Percentiles rank a stretch among this genome's conserved stretches.
These are phyloP conservation scores for Hippopotamyrus pictus DNA, from an alignment of 2,797 vertebrate genomes.

Conservation along the genomic window DNA sequence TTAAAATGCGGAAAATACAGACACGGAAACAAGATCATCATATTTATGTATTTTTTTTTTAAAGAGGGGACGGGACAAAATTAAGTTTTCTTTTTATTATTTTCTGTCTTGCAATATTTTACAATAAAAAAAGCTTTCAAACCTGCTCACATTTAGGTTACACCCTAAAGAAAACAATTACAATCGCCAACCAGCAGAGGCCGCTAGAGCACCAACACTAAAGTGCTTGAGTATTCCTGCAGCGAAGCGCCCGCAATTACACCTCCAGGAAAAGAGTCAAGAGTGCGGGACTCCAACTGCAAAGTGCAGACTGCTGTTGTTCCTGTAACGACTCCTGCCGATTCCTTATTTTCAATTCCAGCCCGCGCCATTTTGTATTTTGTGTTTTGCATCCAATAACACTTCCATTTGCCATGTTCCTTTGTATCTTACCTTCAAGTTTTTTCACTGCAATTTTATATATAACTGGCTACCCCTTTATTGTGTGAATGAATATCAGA, in stretches of 20 bases:
- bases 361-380: neutral
- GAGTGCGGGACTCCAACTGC: neutral
- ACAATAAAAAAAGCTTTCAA: neutral
- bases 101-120: neutral
- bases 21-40: conserved; percentile 16
- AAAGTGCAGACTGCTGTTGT: neutral
- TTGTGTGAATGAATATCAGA: neutral
- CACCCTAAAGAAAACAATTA: conserved; percentile 11
- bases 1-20: conserved; percentile 32
- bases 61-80: neutral
- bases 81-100: conserved; percentile 4
- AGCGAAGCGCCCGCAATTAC: neutral
- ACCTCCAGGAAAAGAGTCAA: neutral
- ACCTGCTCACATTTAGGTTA: neutral
- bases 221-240: neutral
- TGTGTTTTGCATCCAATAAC: neutral
- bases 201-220: conserved; percentile 34
- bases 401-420: neutral
- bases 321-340: neutral
- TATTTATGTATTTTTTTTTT: neutral
- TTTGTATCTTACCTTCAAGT: neutral
- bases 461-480: neutral
- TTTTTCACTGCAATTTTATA: neutral
- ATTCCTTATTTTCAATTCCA: neutral
- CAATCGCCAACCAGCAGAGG: conserved; percentile 42